These are phyloP conservation scores for Argyrosomus regius DNA, from an alignment of 2,797 vertebrate genomes.

Conservation along the genomic window DNA sequence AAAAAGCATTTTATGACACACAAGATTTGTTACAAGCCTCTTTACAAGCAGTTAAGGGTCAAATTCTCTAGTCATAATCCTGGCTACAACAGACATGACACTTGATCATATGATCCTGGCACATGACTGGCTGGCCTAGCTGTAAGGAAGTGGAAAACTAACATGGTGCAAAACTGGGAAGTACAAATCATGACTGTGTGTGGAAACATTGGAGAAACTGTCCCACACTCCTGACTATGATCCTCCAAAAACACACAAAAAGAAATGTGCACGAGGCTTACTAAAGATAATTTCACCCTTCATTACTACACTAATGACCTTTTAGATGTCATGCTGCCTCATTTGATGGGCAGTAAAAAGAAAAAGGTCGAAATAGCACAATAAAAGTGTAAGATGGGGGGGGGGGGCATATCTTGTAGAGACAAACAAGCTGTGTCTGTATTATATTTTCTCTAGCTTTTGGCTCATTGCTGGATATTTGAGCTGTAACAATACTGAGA, in stretches of 20 bases:
- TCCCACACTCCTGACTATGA: background rate
- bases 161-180: slow-evolving; percentile 73
- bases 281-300: slow-evolving; percentile 6
- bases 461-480: background rate
- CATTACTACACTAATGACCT: background rate
- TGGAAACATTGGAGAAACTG: slow-evolving; percentile 34
- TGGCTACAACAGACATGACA: slow-evolving; percentile 40
- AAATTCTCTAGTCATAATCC: slow-evolving; percentile 7
- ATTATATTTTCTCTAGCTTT: background rate
- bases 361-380: background rate
- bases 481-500: background rate
- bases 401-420: background rate
- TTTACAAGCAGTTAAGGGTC: background rate
- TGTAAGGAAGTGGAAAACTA: slow-evolving; percentile 81
- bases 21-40: background rate
- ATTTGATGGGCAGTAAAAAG: background rate
- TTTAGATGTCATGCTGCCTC: background rate
- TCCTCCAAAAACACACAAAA: slow-evolving; percentile 1
- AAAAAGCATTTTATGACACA: background rate
- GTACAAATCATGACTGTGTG: slow-evolving; percentile 51
- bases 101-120: slow-evolving; percentile 82
- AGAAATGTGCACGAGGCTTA: background rate
- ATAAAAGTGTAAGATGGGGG: background rate
- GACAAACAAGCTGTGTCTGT: background rate
- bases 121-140: slow-evolving; percentile 75